Evolutionary conservation across 1,140 invertebrate genomes (phyloP).

Genomic region (Nasonia longicornis): DNA sequence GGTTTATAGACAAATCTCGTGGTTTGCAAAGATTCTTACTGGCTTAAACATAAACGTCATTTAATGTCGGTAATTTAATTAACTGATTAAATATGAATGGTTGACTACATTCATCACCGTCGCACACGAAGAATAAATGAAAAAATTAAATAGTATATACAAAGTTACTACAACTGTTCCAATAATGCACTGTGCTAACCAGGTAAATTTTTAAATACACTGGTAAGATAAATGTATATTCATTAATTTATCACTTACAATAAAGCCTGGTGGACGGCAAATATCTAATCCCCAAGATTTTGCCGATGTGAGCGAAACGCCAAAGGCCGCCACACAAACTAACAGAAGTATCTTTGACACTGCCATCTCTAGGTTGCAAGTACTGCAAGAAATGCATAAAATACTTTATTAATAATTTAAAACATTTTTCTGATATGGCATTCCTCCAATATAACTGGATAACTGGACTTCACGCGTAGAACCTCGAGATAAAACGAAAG

Average conservation of each 20-base stretch:
- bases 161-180: too few relatives aligned
- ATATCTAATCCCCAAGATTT: background rate
- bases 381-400: constrained; percentile 7
- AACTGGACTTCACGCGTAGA: background rate
- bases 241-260: background rate
- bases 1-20: background rate
- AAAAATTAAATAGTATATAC: too few relatives aligned
- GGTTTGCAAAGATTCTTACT: background rate
- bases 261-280: constrained; percentile 1
- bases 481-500: background rate
- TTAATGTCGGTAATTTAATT: background rate
- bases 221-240: background rate
- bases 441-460: background rate
- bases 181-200: too few relatives aligned
- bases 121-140: too few relatives aligned
- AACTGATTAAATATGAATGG: background rate
- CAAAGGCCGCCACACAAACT: background rate
- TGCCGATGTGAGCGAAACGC: background rate
- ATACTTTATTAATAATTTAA: background rate
- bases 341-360: constrained; percentile 1
- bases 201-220: too few relatives aligned
- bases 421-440: background rate
- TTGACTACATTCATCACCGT: background rate
- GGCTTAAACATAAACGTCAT: background rate
- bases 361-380: background rate